phyloP scores from a whole-genome alignment of 2,113 vertebrate genomes.

The Perognathus longimembris region DNA sequence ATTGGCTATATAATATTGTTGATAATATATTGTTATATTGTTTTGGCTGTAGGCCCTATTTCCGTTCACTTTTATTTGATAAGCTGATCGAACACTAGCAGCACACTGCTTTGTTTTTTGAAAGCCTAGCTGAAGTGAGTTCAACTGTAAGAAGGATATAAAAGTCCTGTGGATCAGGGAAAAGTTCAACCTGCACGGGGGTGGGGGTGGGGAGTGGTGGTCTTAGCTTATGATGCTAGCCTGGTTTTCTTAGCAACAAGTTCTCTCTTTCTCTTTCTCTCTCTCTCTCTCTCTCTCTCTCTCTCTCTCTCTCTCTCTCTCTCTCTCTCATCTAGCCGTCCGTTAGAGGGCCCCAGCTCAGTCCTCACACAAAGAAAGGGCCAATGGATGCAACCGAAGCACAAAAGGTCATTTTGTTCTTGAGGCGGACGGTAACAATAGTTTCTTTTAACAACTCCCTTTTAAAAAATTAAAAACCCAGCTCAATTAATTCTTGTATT shows the following conservation, averaged over 20 bases:
- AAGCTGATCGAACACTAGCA: background rate
- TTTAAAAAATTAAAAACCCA: background rate
- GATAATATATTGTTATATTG: background rate
- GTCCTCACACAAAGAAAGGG: background rate
- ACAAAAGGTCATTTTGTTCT: slow-evolving; percentile 40
- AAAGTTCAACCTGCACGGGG: background rate
- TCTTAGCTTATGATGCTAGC: too few species aligned
- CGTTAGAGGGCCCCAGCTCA: background rate
- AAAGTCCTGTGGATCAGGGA: background rate
- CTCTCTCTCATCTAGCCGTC: background rate
- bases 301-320: background rate
- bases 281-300: background rate
- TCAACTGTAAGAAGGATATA: background rate
- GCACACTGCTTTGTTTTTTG: background rate
- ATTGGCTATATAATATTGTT: too few species aligned
- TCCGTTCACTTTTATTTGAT: slow-evolving; percentile 30
- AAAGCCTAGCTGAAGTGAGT: background rate
- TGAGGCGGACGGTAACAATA: background rate
- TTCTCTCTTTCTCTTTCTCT: background rate
- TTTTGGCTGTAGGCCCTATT: background rate
- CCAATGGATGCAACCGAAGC: background rate
- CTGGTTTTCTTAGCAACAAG: background rate
- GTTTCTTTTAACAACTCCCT: background rate
- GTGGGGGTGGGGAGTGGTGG: background rate
- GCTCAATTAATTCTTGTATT: background rate